Base-by-base conservation (phyloP, 2,888 invertebrate genomes). In the Hololepta plana region DNA sequence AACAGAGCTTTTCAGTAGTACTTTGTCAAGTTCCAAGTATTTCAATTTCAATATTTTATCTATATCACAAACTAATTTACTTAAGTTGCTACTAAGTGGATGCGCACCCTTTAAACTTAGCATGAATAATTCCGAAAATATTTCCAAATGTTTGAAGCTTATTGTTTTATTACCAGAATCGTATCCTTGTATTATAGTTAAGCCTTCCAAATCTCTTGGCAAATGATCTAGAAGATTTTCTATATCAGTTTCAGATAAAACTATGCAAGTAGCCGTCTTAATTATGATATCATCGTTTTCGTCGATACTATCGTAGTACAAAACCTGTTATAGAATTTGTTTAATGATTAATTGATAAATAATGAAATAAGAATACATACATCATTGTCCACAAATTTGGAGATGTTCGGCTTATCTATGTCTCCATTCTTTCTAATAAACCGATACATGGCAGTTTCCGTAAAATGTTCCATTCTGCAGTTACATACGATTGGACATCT, bases 181-280 rank as follows among this genome's bases (percentile, higher is more conserved):
- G n/a, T 55, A 55, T 9, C 62, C 62, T 42, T 70, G 67, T 6
- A 71, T 52, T 17, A 72, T 43, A 2, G 64, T 63, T 27, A 72
- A 43, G 3, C 61, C 60, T 44, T 65, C 58, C 9, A 62, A 45
- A 40, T 63, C 60, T 22, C 51, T 46, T 4, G 65, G 62, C 20
- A 67, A 35, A 5, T 43, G 40, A 23, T 49, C 41, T 24, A 64
- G 39, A 9, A 64, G 41, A 4, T 51, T 43, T 24, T 46, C 35
- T 0, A 57, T 44, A 23, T 60, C 49, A 5, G 47, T 52, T 32
- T 57, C 54, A 4, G 53, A 51, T 45, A 61, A 62, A 23, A 65
- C 41, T 17, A 66, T 55, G 30, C 67, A 67, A 20, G 60, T 63
- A 12, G 60, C 62, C 32, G 60, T 57, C 37, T 59, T 57, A 12